phyloP scores from a whole-genome alignment of 2,888 invertebrate species.

The Helicoverpa assulta region DNA sequence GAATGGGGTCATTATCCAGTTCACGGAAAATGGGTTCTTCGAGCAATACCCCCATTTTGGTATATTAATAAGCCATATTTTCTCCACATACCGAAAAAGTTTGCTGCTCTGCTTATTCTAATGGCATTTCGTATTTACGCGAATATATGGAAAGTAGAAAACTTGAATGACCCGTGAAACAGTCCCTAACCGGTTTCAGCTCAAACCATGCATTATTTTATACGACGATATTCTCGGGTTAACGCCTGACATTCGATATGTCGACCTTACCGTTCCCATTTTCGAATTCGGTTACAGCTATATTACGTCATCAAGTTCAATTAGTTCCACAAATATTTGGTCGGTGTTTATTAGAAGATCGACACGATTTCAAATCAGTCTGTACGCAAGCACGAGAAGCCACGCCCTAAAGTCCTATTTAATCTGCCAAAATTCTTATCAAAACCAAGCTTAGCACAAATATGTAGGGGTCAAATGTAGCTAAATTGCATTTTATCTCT shows the following conservation, averaged over 20 bases:
- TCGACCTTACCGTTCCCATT: slow-evolving; percentile 58
- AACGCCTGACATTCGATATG: slow-evolving; percentile 57
- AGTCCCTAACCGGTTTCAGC: slow-evolving; percentile 43
- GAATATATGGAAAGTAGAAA: slow-evolving; percentile 29
- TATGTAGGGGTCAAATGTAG: slow-evolving; percentile 20
- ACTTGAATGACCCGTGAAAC: slow-evolving; percentile 46
- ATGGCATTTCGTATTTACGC: slow-evolving; percentile 35
- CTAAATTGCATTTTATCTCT: slow-evolving; percentile 13
- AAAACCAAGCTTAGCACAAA: not conserved
- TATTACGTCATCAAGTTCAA: slow-evolving; percentile 58
- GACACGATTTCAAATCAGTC: slow-evolving; percentile 30
- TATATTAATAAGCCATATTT: slow-evolving; percentile 1
- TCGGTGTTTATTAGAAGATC: slow-evolving; percentile 30
- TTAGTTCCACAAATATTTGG: slow-evolving; percentile 60
- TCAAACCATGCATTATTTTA: slow-evolving; percentile 42
- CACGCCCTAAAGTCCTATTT: slow-evolving; percentile 14
- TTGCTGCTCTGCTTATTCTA: slow-evolving; percentile 39
- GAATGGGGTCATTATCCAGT: slow-evolving; percentile 12
- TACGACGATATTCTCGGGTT: slow-evolving; percentile 45
- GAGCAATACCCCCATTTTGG: slow-evolving; percentile 14
- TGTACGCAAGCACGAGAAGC: slow-evolving; percentile 31
- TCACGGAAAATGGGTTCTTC: slow-evolving; percentile 1
- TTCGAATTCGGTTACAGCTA: slow-evolving; percentile 55
- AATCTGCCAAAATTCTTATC: slow-evolving; percentile 13
- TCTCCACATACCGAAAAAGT: slow-evolving; percentile 15